phyloP scores from a whole-genome alignment of 2,888 invertebrate genomes.

The Steromphala cineraria region DNA sequence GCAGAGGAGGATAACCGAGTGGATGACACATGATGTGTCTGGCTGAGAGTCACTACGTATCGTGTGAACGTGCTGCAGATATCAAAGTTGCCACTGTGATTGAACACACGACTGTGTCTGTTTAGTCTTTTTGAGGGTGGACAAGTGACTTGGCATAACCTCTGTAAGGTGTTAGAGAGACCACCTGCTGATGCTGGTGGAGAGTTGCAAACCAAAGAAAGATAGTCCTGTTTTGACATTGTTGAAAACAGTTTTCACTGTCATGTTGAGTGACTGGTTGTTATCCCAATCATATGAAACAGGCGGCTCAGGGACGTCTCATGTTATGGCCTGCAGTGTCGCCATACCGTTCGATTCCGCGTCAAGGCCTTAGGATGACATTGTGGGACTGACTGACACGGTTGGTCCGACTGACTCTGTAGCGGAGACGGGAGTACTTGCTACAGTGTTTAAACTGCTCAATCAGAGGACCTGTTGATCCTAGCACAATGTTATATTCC shows the following conservation, averaged over 20 bases:
- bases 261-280: constrained; percentile 8
- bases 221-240: background rate
- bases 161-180: no score
- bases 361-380: background rate
- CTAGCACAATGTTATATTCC: background rate
- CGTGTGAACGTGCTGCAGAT: background rate
- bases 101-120: background rate
- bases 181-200: no score
- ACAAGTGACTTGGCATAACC: background rate
- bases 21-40: constrained; percentile 19
- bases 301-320: background rate
- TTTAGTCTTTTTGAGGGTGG: background rate
- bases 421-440: background rate
- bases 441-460: background rate
- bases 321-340: background rate
- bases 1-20: constrained; percentile 49
- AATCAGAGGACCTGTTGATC: background rate
- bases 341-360: background rate
- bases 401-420: no score
- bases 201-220: background rate
- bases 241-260: background rate
- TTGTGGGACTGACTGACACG: no score
- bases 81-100: constrained; percentile 6
- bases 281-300: background rate
- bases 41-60: background rate